These are phyloP conservation scores for Chymomyza caudatula DNA, from an alignment of 2,888 invertebrate species.

Conservation along the genomic window DNA sequence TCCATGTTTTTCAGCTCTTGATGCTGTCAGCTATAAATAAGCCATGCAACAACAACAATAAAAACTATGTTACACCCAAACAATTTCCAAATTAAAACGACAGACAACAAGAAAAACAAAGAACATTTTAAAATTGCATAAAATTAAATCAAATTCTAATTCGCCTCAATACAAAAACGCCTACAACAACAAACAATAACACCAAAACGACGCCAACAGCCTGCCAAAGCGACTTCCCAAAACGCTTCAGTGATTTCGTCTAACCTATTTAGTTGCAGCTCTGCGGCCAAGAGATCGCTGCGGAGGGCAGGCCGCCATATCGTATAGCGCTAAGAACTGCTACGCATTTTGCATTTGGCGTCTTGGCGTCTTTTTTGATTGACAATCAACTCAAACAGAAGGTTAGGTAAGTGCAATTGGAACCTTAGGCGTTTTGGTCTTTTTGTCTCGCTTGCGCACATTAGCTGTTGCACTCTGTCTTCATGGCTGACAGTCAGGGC, in stretches of 20 bases:
- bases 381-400: not conserved
- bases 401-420: not conserved
- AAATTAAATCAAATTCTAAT: conserved; percentile 68
- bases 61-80: conserved; percentile 45
- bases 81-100: conserved; percentile 47
- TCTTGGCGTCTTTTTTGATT: not conserved
- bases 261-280: conserved; percentile 6
- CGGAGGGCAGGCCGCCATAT: conserved; percentile 10
- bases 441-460: conserved; percentile 35
- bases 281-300: not conserved
- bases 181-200: conserved; percentile 36
- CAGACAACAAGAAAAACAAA: conserved; percentile 23
- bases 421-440: not conserved
- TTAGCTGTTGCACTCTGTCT: conserved; percentile 45
- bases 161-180: conserved; percentile 51
- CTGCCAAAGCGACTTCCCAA: conserved; percentile 59
- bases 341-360: conserved; percentile 52
- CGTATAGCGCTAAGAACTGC: too few relatives aligned
- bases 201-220: conserved; percentile 27
- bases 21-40: conserved; percentile 60
- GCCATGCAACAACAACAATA: conserved; percentile 8
- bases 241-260: conserved; percentile 65
- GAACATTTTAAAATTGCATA: conserved; percentile 59
- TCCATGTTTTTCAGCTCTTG: conserved; percentile 19
- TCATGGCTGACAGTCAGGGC: conserved; percentile 48